Conservation (phyloP, 2,113 vertebrate genomes). For the Lutjanus erythropterus region DNA sequence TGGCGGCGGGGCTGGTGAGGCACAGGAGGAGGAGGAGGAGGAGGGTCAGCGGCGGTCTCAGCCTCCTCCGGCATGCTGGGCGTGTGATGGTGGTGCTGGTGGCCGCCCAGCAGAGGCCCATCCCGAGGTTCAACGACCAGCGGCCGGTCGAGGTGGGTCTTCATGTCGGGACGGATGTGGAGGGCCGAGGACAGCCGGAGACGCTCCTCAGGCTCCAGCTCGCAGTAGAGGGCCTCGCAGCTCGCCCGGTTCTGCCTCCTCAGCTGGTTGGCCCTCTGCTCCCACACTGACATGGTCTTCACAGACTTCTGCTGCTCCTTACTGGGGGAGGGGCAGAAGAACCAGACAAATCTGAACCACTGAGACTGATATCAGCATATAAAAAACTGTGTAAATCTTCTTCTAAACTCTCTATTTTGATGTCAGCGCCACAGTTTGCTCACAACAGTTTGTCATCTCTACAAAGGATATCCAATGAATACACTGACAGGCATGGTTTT, state of each 20-base stretch:
- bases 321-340: constrained; percentile 75
- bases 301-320: constrained; percentile 92
- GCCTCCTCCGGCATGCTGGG: constrained; percentile 72
- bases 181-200: constrained; percentile 87
- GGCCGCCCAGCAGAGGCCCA: constrained; percentile 44
- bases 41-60: constrained; percentile 31
- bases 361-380: not conserved
- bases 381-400: not conserved
- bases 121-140: constrained; percentile 89
- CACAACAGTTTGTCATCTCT: not conserved
- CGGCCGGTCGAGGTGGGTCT: constrained; percentile 93
- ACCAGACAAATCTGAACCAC: constrained; percentile 13
- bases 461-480: constrained; percentile 2
- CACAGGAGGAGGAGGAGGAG: constrained; percentile 32
- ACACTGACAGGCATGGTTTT: constrained; percentile 18
- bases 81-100: constrained; percentile 74
- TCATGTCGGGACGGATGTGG: constrained; percentile 92
- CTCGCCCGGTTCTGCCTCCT: constrained; percentile 92
- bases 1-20: constrained; percentile 82
- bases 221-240: constrained; percentile 92
- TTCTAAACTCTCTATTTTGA: not conserved
- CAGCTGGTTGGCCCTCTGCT: constrained; percentile 93
- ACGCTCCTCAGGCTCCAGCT: constrained; percentile 91
- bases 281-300: constrained; percentile 95
- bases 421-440: not conserved